These are phyloP conservation scores for Datnioides undecimradiatus DNA, from an alignment of 2,113 vertebrate genomes.

Conservation along the genomic window DNA sequence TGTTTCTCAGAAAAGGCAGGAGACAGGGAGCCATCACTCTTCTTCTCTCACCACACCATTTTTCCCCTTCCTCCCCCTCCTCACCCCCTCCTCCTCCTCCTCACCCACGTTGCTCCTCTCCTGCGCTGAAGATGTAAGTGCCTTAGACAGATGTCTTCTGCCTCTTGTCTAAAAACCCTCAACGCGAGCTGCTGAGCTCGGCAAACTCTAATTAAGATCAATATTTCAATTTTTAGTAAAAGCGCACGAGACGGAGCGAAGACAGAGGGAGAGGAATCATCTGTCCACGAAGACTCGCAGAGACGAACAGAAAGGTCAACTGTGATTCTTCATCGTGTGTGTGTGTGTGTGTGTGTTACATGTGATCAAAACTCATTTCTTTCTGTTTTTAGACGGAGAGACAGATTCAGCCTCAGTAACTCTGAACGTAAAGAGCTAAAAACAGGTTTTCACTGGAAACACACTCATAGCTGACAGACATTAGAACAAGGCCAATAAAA, in stretches of 20 bases:
- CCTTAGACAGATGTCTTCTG: constrained; percentile 84
- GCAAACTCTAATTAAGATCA: constrained; percentile 90
- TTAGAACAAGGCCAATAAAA: too few species aligned
- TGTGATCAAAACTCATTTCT: constrained; percentile 3
- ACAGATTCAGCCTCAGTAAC: too few species aligned
- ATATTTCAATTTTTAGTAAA: constrained; percentile 89
- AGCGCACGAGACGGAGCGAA: constrained; percentile 73
- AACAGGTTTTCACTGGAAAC: too few species aligned
- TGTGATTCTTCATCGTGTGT: constrained; percentile 78
- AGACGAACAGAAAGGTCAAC: constrained; percentile 83
- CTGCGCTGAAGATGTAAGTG: constrained; percentile 79
- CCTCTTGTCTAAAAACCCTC: constrained; percentile 83
- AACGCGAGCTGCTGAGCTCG: constrained; percentile 84
- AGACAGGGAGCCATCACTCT: constrained; percentile 82
- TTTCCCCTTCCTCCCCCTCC: not conserved
- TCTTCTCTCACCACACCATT: constrained; percentile 53
- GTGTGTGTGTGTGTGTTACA: constrained; percentile 4
- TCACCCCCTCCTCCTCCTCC: constrained; percentile 41
- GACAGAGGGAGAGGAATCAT: constrained; percentile 75
- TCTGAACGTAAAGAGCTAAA: too few species aligned
- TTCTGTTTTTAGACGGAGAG: too few species aligned
- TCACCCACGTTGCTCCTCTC: constrained; percentile 63
- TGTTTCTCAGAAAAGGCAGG: constrained; percentile 76
- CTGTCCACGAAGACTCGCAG: constrained; percentile 65
- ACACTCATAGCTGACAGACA: too few species aligned